A percentile compares a stretch with the other conserved stretches of the same genome.
Conservation (phyloP, 2,113 vertebrate species). For the Xyrauchen texanus region DNA sequence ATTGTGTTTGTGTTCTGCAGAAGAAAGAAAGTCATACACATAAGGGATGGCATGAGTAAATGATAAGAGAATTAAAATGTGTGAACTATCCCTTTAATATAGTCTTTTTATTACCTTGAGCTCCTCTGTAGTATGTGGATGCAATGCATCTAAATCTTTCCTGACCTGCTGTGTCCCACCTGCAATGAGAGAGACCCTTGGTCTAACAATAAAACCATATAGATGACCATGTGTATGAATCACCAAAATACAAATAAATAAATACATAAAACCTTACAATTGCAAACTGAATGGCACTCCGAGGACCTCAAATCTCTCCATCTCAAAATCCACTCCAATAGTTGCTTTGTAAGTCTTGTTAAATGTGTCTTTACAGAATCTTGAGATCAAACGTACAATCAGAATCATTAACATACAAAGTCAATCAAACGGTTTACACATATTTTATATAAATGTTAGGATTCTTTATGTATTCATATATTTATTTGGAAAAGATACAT, state of each 20-base stretch:
- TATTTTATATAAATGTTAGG: too few relatives aligned
- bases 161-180: slow-evolving; percentile 96
- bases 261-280: slow-evolving; percentile 77
- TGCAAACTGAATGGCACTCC: slow-evolving; percentile 93
- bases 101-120: slow-evolving; percentile 80
- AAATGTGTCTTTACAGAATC: slow-evolving; percentile 90
- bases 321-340: slow-evolving; percentile 96
- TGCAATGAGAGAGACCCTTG: slow-evolving; percentile 51
- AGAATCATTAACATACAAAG: not conserved
- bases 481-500: not conserved
- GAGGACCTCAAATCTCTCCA: slow-evolving; percentile 95
- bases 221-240: not conserved
- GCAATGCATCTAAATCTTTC: slow-evolving; percentile 97
- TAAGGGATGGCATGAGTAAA: too few relatives aligned
- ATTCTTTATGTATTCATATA: too few relatives aligned
- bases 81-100: not conserved
- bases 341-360: slow-evolving; percentile 96
- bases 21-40: too few relatives aligned
- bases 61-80: too few relatives aligned
- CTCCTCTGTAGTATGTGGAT: slow-evolving; percentile 95
- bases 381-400: slow-evolving; percentile 49
- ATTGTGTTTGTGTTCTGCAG: too few relatives aligned
- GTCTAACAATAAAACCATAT: not conserved
- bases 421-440: too few relatives aligned
- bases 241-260: not conserved